Evolutionary conservation across 2,888 invertebrate species (phyloP).

Genomic region (Spodoptera littoralis): DNA sequence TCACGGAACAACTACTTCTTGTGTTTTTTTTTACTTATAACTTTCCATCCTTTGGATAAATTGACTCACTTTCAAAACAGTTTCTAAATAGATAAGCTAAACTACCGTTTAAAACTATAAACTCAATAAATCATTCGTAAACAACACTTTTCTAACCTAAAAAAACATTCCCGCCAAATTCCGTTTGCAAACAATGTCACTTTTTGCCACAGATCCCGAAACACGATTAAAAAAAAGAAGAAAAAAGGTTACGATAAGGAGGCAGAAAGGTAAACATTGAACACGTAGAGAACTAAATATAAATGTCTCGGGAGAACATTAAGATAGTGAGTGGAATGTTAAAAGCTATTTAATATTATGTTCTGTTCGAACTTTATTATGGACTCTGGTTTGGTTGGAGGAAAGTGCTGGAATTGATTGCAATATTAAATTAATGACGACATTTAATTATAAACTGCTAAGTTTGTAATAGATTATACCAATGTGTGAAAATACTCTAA

Average conservation of each 20-base stretch:
- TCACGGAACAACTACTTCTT: no score
- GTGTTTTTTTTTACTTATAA: no score
- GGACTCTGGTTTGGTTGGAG: slow-evolving; percentile 44
- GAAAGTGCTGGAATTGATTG: slow-evolving; percentile 58
- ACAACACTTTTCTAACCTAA: slow-evolving; percentile 5
- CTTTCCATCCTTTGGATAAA: no score
- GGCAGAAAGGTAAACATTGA: slow-evolving; percentile 86
- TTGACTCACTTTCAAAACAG: no score
- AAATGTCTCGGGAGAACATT: slow-evolving; percentile 84
- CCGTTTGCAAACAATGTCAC: slow-evolving; percentile 34
- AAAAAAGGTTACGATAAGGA: slow-evolving; percentile 78
- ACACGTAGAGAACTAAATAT: slow-evolving; percentile 87
- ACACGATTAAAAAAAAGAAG: slow-evolving; percentile 58
- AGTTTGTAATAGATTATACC: no score
- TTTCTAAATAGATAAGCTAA: no score
- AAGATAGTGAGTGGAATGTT: slow-evolving; percentile 86
- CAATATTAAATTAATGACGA: background rate
- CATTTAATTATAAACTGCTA: no score
- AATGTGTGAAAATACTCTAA: no score
- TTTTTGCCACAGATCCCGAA: slow-evolving; percentile 68
- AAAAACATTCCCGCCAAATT: slow-evolving; percentile 16
- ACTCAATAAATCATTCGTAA: no score
- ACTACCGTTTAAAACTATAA: no score
- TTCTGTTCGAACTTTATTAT: slow-evolving; percentile 88
- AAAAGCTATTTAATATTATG: slow-evolving; percentile 90